Base-by-base conservation (phyloP, 2,888 invertebrate genomes). In the Scaeva pyrastri region DNA sequence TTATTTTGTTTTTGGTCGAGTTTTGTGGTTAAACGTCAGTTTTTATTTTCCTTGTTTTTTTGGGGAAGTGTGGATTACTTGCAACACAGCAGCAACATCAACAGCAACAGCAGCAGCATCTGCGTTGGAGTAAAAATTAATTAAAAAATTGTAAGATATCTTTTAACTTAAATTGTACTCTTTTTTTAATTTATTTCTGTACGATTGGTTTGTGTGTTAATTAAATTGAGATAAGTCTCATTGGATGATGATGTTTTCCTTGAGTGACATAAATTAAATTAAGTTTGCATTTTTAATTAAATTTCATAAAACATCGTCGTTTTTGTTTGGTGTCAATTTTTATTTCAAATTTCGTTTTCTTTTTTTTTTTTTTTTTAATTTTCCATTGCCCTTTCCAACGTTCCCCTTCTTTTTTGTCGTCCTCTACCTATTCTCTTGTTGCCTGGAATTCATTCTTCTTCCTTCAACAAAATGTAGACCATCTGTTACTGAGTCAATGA, bases 401-500 rank as follows among this genome's bases (percentile, higher is more conserved):
- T 60, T 62, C 62, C 43, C 23, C 41, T 60, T 41, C 23, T 43
- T 0, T 16, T 8, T 39, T 48, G 31, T 31, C 31, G 1, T 5
- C 26, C n/a, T n/a, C n/a, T n/a, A n/a, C n/a, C n/a, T n/a, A n/a
- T 39, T 12, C 43, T 8, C 19, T 14, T 16, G 66, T 82, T 58
- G 56, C 1, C 45, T 66, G 77, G 43, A 62, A 62, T 62, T 60
- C n/a, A 6, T 45, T 66, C 16, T 45, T 66, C 16, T 66, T 48
- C 31, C 31, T 36, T 48, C 19, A 1, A n/a, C 8, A 21, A 58
- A 58, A 55, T 64, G 62, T 62, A 72, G 80, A 85, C 85, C 85
- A 85, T 85, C 85, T 85, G 85, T 85, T 85, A 80, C 81, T 85
- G 85, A 85, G 85, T 85, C 85, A 26, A 62, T 68, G 56, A 14